Evolutionary conservation across 2,113 vertebrate species (phyloP), one percentile per base, ranked within the genome.

Genomic region (Zeus faber): DNA sequence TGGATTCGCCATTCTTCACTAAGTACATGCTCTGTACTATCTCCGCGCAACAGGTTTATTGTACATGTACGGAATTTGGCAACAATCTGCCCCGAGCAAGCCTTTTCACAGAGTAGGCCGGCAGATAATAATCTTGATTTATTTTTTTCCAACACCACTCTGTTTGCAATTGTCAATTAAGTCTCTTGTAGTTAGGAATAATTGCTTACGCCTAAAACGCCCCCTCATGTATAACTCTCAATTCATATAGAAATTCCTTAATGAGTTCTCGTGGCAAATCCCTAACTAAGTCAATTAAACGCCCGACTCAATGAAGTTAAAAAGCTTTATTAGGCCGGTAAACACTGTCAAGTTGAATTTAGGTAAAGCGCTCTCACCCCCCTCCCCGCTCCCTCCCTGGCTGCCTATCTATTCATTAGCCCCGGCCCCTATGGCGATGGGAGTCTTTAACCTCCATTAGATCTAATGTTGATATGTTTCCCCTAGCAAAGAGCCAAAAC

Each of bases 381-480:
- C 60, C 56, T 55, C 29, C 57, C 44, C 50, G 8, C 20, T 52
- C 31, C 5, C 49, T 52, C 49, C 23, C 29, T 49, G n/a, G 83
- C 74, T 77, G 77, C 71, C 76, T 67, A 80, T 77, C 82, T 84
- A 87, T 88, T 88, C 85, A 89, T 89, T 57, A 70, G 63, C 71
- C 70, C 57, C 64, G 77, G 84, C 75, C 87, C 85, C 84, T 77
- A 74, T 79, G 58, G 59, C 81, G 81, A 76, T 82, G 74, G 74
- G 82, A 86, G 80, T 84, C 87, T 85, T 86, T 87, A 85, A 80
- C 87, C 80, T 91, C 83, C 64, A 70, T 85, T 82, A 67, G 87
- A 85, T 89, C 91, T 92, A 91, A 91, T 95, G 92, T 89, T 90
- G 89, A 91, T 91, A 88, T 87, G 77, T 87, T 90, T 90, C 90